Conservation (phyloP, 2,797 vertebrate species). For the Kryptopterus vitreolus region DNA sequence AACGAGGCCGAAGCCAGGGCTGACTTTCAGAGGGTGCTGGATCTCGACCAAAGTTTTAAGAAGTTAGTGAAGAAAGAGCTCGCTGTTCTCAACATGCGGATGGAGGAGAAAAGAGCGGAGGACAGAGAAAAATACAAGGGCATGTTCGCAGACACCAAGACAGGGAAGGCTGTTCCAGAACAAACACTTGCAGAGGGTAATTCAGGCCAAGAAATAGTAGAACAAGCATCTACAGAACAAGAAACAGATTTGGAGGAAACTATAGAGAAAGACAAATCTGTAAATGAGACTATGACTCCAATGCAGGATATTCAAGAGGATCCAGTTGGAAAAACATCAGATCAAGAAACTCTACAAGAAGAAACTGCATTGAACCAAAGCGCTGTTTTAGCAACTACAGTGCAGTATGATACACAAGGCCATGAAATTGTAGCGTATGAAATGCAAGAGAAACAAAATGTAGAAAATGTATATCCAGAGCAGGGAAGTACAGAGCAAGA, state of each 20-base stretch:
- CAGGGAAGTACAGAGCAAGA: background rate
- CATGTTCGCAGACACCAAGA: slow-evolving; percentile 68
- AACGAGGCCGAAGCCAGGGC: slow-evolving; percentile 81
- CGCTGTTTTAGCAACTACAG: background rate
- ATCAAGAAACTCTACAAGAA: background rate
- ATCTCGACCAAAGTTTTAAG: slow-evolving; percentile 80
- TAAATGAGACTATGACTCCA: background rate
- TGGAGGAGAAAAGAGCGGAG: slow-evolving; percentile 83
- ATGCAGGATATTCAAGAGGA: background rate
- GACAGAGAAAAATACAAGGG: slow-evolving; percentile 79
- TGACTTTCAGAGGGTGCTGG: slow-evolving; percentile 82
- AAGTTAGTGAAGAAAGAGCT: slow-evolving; percentile 78
- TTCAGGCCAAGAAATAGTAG: slow-evolving; percentile 1
- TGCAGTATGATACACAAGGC: background rate
- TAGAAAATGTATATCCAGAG: background rate
- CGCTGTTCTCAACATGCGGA: slow-evolving; percentile 75
- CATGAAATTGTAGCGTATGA: background rate
- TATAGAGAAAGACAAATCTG: background rate
- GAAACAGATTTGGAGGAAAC: background rate
- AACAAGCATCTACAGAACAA: slow-evolving; percentile 8
- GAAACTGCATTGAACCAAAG: background rate
- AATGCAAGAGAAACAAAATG: background rate
- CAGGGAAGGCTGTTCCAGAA: slow-evolving; percentile 1
- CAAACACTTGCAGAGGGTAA: background rate
- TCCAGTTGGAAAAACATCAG: background rate